Evolutionary conservation across 1,140 invertebrate species (phyloP), one percentile per base, ranked within the genome.

Genomic region (Zeugodacus cucurbitae): DNA sequence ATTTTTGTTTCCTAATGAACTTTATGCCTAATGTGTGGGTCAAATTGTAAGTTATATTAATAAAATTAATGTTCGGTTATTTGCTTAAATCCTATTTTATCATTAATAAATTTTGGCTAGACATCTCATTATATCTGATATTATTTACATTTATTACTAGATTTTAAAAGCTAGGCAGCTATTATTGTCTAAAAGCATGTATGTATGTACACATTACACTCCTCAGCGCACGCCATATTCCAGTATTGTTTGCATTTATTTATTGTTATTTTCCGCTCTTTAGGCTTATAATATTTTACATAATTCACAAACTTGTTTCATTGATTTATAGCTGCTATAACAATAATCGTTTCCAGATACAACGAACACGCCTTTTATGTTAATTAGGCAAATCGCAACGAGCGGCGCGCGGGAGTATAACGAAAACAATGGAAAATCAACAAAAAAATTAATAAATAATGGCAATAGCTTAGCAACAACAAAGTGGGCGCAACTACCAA

Each of bases 271-370:
- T 82, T 82, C 41, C 34, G n/a, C 22, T 22, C 20, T 48, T 82
- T 48, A 82, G 20, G 41, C 41, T 48, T 29, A 4, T 29, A 82
- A 54, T 48, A 48, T 48, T 29, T 48, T 48, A 82, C 26, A 82
- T 82, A 82, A 82, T 82, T 82, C 22, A 82, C 74, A 82, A 82
- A 82, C 74, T 82, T 82, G 74, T 48, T 82, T 82, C 74, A 22
- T 22, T 74, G 70, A 74, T 74, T 74, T 74, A 74, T 34, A 74
- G 20, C 70, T 34, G 34, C 41, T 48, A 82, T 48, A 82, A 82
- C 41, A 82, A 82, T 48, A 82, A 82, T 48, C 48, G 26, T 82
- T 48, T 82, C 34, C 22, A 82, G 70, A 82, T 82, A 82, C 48
- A 82, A 44, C 37, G 7, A 48, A 82, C 74, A 82, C 74, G 74